Evolutionary conservation across 2,888 invertebrate species (phyloP).

Genomic region (Beris chalybata): DNA sequence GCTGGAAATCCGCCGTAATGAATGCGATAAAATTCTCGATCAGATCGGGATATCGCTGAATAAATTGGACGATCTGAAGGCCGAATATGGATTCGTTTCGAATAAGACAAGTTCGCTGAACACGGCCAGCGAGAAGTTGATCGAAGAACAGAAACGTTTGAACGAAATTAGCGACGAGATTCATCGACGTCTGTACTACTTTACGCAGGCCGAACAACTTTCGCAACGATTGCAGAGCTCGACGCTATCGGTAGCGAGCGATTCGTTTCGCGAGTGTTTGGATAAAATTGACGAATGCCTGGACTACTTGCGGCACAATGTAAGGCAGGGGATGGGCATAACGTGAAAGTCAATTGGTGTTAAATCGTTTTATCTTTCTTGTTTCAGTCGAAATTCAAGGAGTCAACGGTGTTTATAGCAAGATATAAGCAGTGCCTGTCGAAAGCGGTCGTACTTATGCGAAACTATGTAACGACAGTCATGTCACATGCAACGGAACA

Average conservation of each 20-base stretch:
- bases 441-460: slow-evolving; percentile 77
- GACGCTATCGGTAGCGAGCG: slow-evolving; percentile 79
- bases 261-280: slow-evolving; percentile 79
- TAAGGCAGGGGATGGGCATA: slow-evolving; percentile 55
- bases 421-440: slow-evolving; percentile 84
- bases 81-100: slow-evolving; percentile 83
- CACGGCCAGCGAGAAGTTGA: slow-evolving; percentile 86
- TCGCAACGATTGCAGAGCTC: slow-evolving; percentile 79
- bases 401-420: slow-evolving; percentile 65
- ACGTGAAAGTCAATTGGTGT: not conserved
- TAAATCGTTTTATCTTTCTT: not conserved
- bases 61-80: slow-evolving; percentile 70
- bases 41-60: slow-evolving; percentile 72
- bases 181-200: slow-evolving; percentile 78
- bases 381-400: slow-evolving; percentile 14
- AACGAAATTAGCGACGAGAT: slow-evolving; percentile 79
- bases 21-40: slow-evolving; percentile 68
- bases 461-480: slow-evolving; percentile 75
- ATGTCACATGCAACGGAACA: slow-evolving; percentile 80
- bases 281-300: slow-evolving; percentile 85
- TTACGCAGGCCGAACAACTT: slow-evolving; percentile 79
- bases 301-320: slow-evolving; percentile 79
- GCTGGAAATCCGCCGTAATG: slow-evolving; percentile 66
- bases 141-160: slow-evolving; percentile 84
- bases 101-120: slow-evolving; percentile 91